phyloP scores from a whole-genome alignment of 2,888 invertebrate species.

The Scaptodrosophila latifasciaeformis region DNA sequence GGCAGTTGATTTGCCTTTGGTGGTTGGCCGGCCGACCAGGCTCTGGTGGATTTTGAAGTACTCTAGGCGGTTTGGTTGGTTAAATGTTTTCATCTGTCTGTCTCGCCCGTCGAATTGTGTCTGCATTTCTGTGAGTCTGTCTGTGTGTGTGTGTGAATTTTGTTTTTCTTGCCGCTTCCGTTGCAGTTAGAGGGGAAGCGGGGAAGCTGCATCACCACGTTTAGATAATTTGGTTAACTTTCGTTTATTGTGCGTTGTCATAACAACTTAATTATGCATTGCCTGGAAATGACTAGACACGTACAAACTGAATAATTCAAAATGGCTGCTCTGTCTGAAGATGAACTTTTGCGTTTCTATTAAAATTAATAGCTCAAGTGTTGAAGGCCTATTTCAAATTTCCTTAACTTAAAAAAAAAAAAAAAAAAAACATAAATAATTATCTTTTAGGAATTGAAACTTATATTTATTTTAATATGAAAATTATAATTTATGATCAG shows the following conservation, averaged over 20 bases:
- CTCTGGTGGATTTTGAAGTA: background rate
- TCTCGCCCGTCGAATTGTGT: background rate
- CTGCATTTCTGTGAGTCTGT: no score
- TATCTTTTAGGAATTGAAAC: no score
- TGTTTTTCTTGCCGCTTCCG: constrained; percentile 19
- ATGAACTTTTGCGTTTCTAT: no score
- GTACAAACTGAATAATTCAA: constrained; percentile 30
- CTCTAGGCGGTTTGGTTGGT: constrained; percentile 27
- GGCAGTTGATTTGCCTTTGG: constrained; percentile 26
- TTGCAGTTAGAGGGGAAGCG: constrained; percentile 9
- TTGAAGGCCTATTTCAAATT: no score
- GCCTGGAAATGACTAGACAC: constrained; percentile 44
- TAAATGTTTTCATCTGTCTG: constrained; percentile 5
- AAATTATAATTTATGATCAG: no score
- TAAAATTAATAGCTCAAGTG: no score
- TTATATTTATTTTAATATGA: no score
- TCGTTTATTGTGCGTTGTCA: constrained; percentile 27
- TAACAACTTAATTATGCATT: constrained; percentile 63
- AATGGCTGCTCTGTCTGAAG: constrained; percentile 53
- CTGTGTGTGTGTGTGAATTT: background rate
- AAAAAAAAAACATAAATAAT: no score
- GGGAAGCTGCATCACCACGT: constrained; percentile 18
- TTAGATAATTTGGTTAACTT: constrained; percentile 59
- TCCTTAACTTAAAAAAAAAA: no score
- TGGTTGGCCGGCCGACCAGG: constrained; percentile 52